These are phyloP conservation scores for Rhegmatorhina hoffmannsi DNA, from an alignment of 2,113 vertebrate genomes.

Conservation along the genomic window DNA sequence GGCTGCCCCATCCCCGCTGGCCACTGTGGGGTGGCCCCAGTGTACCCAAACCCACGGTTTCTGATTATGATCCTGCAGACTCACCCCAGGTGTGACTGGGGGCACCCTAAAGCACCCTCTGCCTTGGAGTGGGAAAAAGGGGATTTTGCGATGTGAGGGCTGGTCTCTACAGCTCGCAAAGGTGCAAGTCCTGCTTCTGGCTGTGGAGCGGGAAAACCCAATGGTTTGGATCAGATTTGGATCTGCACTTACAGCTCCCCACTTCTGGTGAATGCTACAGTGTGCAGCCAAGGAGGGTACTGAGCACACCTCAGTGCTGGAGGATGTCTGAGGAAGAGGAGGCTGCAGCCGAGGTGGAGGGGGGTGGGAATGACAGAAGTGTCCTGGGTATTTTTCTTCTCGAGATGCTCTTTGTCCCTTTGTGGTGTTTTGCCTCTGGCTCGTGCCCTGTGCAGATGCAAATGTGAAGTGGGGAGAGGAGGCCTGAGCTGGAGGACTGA, in stretches of 20 bases:
- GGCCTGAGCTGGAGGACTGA: neutral
- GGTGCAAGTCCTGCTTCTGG: neutral
- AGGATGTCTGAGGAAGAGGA: neutral
- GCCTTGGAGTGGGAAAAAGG: neutral
- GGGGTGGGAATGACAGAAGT: neutral
- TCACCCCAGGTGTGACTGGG: rapidly evolving
- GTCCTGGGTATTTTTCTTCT: neutral
- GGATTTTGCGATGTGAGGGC: neutral
- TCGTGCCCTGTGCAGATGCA: neutral
- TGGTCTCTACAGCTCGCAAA: neutral
- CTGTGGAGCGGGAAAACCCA: neutral
- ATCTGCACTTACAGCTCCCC: neutral
- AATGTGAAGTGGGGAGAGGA: rapidly evolving
- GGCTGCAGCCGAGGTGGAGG: neutral
- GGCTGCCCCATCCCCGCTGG: neutral
- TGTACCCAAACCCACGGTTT: rapidly evolving
- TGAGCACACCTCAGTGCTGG: neutral
- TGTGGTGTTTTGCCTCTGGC: neutral
- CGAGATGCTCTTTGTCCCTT: neutral
- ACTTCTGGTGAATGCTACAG: rapidly evolving
- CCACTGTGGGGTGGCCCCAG: neutral
- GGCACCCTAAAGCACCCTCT: no score
- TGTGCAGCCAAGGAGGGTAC: neutral
- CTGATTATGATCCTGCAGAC: neutral
- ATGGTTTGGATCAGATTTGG: neutral